Conservation (phyloP, 2,113 vertebrate genomes). For the Suncus etruscus region DNA sequence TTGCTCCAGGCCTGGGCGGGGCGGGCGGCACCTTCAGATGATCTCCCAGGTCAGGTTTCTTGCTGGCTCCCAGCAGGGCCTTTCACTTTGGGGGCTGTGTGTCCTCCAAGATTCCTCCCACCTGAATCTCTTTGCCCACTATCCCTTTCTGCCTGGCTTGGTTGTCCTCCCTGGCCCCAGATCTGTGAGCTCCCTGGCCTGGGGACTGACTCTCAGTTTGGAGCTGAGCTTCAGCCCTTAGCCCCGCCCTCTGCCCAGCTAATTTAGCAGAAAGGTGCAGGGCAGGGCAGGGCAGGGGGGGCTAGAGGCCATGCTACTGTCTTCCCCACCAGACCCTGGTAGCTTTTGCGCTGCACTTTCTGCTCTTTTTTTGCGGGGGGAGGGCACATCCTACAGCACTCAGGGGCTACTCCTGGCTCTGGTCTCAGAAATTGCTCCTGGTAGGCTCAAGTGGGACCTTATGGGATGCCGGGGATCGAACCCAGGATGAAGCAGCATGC, state of each 20-base stretch:
- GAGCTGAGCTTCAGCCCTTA: not conserved
- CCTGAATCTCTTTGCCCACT: constrained; percentile 60
- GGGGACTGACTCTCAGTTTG: not conserved
- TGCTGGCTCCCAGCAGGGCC: constrained; percentile 56
- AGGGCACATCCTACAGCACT: too few relatives aligned
- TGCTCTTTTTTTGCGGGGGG: too few relatives aligned
- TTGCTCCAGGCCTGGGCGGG: constrained; percentile 68
- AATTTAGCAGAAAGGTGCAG: not conserved
- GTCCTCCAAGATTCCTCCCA: constrained; percentile 71
- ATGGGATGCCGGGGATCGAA: too few relatives aligned
- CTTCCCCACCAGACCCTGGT: not conserved
- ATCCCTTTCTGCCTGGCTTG: not conserved
- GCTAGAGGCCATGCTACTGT: not conserved
- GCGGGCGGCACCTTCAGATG: constrained; percentile 79
- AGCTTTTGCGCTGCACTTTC: not conserved
- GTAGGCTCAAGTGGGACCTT: too few relatives aligned
- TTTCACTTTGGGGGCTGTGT: constrained; percentile 73
- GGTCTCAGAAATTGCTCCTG: too few relatives aligned
- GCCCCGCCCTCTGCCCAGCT: too few relatives aligned
- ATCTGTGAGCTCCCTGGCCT: not conserved
- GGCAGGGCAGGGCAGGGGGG: too few relatives aligned
- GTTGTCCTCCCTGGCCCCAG: not conserved
- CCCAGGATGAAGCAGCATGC: too few relatives aligned
- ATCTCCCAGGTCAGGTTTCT: constrained; percentile 68
- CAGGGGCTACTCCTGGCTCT: too few relatives aligned